Base-by-base conservation (phyloP, 1,140 invertebrate genomes). In the Ooceraea biroi region DNA sequence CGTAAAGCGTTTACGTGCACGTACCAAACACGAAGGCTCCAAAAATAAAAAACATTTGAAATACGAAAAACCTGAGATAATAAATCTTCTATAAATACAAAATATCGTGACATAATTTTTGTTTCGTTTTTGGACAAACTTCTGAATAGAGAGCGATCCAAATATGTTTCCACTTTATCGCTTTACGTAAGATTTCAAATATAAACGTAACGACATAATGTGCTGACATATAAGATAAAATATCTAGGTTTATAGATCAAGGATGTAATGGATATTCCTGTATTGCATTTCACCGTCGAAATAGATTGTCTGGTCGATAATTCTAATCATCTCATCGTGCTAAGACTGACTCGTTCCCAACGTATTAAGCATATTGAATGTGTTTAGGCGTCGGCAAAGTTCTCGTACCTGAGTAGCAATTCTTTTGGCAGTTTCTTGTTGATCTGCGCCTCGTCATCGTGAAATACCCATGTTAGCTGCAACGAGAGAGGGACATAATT, bases 341-440 rank as follows among this genome's bases (percentile, higher is more conserved):
- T 25, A 25, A 1, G 12, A 19, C 41, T 17, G 17, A 60, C 25
- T 17, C 71, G 41, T 17, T 60, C 19, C 22, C 36, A 46, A 74
- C 36, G 71, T n/a, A 12, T 73, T 44, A 60, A 74, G 25, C 12
- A 25, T 41, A 19, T 5, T 27, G 36, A 46, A 17, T n/a, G 10
- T 30, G n/a, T 22, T 14, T 10, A 19, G 22, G 36, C 36, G 14
- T 48, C 41, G 19, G 27, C 22, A 25, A 22, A 83, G 66, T 58
- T 78, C 72, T 60, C 8, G 30, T 94, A 96, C 96, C 98, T 96
- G 89, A 99, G 95, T 73, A 99, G 95, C 72, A 99, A 95, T 95
- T 99, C 99, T 93, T 99, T 99, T 87, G 98, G 98, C 92, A 99
- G 96, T 96, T 99, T 99, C 94, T 97, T 98, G 95, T 99, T 99